phyloP scores from a whole-genome alignment of 2,888 invertebrate species.

The Lithophane ornitopus region DNA sequence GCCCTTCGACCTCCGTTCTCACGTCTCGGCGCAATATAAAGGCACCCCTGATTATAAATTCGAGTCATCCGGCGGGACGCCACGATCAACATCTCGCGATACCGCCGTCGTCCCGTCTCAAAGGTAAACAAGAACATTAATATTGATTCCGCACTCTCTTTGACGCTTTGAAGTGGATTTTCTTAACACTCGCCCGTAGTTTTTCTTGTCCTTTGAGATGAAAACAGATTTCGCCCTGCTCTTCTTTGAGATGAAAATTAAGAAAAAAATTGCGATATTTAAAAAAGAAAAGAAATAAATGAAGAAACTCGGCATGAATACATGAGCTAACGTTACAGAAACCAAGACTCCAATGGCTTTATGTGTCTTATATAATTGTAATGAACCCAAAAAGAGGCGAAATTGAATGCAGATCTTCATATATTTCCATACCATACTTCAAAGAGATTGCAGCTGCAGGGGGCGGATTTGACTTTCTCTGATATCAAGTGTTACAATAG shows the following conservation, averaged over 20 bases:
- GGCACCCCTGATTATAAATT: constrained; percentile 88
- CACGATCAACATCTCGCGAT: constrained; percentile 78
- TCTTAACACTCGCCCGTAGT: constrained; percentile 79
- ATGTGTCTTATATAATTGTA: neutral
- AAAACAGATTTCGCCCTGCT: constrained; percentile 70
- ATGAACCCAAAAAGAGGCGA: neutral
- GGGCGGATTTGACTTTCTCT: constrained; percentile 76
- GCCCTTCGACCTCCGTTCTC: constrained; percentile 87
- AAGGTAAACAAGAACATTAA: constrained; percentile 89
- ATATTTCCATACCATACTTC: constrained; percentile 66
- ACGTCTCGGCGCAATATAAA: constrained; percentile 79
- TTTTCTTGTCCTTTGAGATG: constrained; percentile 83
- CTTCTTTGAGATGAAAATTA: constrained; percentile 73
- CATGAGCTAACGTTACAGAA: neutral
- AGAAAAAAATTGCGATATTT: constrained; percentile 24
- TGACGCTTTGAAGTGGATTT: constrained; percentile 85
- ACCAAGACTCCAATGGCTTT: neutral
- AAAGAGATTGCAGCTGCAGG: constrained; percentile 65
- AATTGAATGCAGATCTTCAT: constrained; percentile 41
- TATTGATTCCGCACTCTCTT: constrained; percentile 87
- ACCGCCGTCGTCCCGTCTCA: constrained; percentile 76
- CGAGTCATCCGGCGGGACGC: constrained; percentile 83
- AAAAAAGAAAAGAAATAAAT: neutral
- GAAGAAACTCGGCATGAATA: neutral
- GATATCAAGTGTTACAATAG: constrained; percentile 64